A percentile compares a stretch with the other conserved stretches of the same genome.
Evolutionary conservation across 2,888 invertebrate genomes (phyloP).

Genomic region (Luffia ferchaultella): DNA sequence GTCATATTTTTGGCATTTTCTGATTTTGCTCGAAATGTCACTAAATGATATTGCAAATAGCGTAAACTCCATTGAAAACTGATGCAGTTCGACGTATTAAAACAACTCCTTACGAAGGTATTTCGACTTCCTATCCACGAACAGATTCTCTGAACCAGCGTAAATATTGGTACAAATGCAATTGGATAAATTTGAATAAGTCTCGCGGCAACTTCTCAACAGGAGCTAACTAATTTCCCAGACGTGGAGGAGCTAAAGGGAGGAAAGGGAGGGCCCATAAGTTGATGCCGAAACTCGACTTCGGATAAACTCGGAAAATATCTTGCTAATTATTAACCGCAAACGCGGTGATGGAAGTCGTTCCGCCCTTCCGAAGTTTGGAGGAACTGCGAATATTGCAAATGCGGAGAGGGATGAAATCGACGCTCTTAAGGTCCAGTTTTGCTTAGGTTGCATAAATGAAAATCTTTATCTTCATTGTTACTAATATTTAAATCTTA

Average conservation of each 20-base stretch:
- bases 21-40: too few species aligned
- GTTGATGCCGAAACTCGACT: neutral
- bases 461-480: too few species aligned
- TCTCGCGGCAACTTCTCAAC: neutral
- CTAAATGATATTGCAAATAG: too few species aligned
- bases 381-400: neutral
- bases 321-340: neutral
- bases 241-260: neutral
- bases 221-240: neutral
- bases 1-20: too few species aligned
- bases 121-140: too few species aligned
- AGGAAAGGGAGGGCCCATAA: neutral
- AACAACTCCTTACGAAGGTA: too few species aligned
- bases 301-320: neutral
- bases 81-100: too few species aligned
- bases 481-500: neutral
- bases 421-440: too few species aligned
- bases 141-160: neutral
- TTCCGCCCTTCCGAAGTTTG: neutral
- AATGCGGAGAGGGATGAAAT: neutral
- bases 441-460: too few species aligned
- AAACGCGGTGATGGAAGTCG: neutral
- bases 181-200: neutral
- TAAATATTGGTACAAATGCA: neutral
- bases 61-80: too few species aligned